Evolutionary conservation across 2,888 invertebrate species (phyloP), one percentile per base, ranked within the genome.

Genomic region (Glyphotaelius pellucidus): DNA sequence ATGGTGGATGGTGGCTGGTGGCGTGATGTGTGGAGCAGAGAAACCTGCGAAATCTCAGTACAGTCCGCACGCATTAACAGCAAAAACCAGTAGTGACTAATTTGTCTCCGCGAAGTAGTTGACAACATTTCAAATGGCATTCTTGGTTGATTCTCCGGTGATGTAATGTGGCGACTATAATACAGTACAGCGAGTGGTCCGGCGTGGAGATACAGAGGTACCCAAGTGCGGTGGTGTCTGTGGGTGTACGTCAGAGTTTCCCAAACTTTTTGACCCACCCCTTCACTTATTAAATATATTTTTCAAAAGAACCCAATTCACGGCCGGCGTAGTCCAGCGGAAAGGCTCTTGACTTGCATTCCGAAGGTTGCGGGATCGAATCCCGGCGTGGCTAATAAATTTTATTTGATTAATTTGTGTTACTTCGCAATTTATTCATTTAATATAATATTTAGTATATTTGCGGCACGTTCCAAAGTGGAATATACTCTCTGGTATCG

Each of bases 111-210:
- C 19, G 83, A 83, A 35, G 32, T 19, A 35, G 25, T 83, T 38
- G 83, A 83, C 35, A 83, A 83, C 32, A 83, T 83, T 83, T 83
- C 83, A 83, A 67, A 67, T 67, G 67, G 67, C 83, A 83, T 83
- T 83, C 83, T 83, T 83, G 35, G 83, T 38, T 35, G 83, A 83
- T 83, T 83, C 83, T 38, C 83, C 83, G 83, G 25, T 83, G 83
- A 83, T 83, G 83, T 35, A 83, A 83, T n/a, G 67, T 9, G 67
- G 67, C 67, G 67, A 67, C 67, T 52, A 52, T 52, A 52, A 52
- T 52, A 52, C 5, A 52, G 19, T 52, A 52, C n/a, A n/a, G 67
- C n/a, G 67, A 5, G n/a, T n/a, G 67, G 67, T 67, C 67, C 67
- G 35, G 83, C 35, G 83, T 15, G 32, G 35, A 83, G 35, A 25